Evolutionary conservation across 2,113 vertebrate species (phyloP).

Genomic region (Piprites chloris): DNA sequence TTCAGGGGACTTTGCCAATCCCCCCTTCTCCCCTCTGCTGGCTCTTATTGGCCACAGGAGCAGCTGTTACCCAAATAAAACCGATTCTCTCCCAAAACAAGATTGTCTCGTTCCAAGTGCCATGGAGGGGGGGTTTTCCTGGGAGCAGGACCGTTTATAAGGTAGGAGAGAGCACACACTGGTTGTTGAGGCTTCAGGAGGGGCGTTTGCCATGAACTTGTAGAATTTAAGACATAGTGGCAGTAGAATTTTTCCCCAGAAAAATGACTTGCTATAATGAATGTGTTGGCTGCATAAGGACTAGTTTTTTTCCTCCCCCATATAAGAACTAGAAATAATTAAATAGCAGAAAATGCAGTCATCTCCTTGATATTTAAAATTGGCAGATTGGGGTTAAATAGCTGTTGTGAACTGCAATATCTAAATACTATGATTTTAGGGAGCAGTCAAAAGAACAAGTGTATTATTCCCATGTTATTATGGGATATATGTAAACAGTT

Average conservation of each 20-base stretch:
- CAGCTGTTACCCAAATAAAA: conserved; percentile 66
- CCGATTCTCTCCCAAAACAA: conserved; percentile 60
- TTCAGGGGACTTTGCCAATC: conserved; percentile 45
- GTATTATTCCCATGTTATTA: neutral
- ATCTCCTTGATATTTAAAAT: neutral
- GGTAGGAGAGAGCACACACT: conserved; percentile 76
- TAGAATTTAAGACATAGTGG: neutral
- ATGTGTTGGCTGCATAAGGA: neutral
- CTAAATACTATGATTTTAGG: neutral
- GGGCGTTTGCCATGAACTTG: neutral
- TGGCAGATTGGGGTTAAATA: neutral
- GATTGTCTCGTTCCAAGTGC: conserved; percentile 65
- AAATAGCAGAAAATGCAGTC: neutral
- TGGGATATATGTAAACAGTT: neutral
- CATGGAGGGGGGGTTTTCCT: conserved; percentile 54
- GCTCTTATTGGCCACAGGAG: conserved; percentile 77
- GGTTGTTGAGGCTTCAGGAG: neutral
- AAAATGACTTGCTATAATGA: neutral
- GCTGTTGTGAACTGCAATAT: neutral
- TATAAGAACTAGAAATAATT: neutral
- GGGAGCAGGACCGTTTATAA: conserved; percentile 67
- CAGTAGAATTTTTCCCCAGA: neutral
- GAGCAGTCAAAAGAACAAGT: neutral
- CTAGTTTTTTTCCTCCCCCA: neutral
- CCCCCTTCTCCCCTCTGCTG: neutral